Conservation (phyloP, 1,140 invertebrate species). For the Aporrectodea caliginosa region DNA sequence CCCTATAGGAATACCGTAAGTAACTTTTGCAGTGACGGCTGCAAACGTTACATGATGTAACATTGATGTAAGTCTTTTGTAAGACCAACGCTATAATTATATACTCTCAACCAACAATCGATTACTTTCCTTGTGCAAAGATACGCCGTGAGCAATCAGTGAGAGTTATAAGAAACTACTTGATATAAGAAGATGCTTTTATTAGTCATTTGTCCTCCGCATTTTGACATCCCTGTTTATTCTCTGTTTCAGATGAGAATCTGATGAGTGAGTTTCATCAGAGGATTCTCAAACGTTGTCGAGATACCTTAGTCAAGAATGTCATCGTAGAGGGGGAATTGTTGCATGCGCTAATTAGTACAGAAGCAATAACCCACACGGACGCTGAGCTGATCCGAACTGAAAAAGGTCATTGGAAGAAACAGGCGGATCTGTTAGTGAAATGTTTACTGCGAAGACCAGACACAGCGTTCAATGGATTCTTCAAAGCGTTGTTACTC, state of each 20-base stretch:
- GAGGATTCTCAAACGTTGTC: not conserved
- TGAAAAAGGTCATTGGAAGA: not conserved
- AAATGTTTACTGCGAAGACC: not conserved
- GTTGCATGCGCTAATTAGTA: not conserved
- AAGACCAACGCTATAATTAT: too few species aligned
- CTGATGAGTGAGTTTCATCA: not conserved
- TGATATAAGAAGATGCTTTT: too few species aligned
- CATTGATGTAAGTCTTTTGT: too few species aligned
- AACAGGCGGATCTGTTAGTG: not conserved
- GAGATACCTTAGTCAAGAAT: not conserved
- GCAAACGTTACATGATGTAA: too few species aligned
- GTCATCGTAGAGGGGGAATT: not conserved
- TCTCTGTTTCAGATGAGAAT: not conserved
- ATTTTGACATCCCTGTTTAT: too few species aligned
- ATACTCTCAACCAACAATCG: too few species aligned
- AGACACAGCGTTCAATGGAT: not conserved
- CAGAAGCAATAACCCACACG: not conserved
- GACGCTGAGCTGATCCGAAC: not conserved
- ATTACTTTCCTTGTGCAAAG: too few species aligned
- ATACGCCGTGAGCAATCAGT: too few species aligned
- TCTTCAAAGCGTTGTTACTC: not conserved
- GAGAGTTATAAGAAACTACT: too few species aligned
- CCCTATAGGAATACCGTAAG: too few species aligned
- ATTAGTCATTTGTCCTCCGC: too few species aligned
- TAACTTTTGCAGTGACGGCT: too few species aligned